Evolutionary conservation across 1,140 invertebrate genomes (phyloP).

Genomic region (Coenobita brevimanus): DNA sequence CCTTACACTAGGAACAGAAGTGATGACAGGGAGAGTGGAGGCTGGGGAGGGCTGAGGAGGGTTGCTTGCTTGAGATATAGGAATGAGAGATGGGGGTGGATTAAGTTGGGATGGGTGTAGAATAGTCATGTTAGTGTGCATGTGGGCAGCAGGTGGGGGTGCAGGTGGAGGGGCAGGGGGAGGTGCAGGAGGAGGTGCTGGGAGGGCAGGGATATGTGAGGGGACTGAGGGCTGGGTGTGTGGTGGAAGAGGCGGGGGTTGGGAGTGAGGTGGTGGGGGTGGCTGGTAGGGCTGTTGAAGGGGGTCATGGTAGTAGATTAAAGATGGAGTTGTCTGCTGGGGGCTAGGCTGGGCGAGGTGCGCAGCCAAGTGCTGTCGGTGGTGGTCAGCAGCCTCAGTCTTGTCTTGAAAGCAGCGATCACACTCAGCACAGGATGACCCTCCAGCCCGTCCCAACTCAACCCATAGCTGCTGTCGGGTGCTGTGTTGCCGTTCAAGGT

Average conservation of each 20-base stretch:
- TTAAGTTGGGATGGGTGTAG: slow-evolving; percentile 53
- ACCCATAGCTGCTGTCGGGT: slow-evolving; percentile 60
- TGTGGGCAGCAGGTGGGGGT: slow-evolving; percentile 39
- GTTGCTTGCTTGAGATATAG: slow-evolving; percentile 26
- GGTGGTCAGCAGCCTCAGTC: slow-evolving; percentile 42
- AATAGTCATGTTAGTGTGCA: slow-evolving; percentile 40
- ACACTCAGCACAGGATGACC: slow-evolving; percentile 57
- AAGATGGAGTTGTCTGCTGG: slow-evolving; percentile 23
- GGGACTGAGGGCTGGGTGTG: neutral
- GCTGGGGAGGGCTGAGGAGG: no score
- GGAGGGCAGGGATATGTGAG: slow-evolving; percentile 4
- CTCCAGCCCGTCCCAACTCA: slow-evolving; percentile 52
- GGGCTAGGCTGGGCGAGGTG: slow-evolving; percentile 35
- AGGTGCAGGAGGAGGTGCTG: neutral
- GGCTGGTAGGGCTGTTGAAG: slow-evolving; percentile 37
- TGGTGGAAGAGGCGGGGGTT: slow-evolving; percentile 17
- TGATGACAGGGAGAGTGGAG: slow-evolving; percentile 12
- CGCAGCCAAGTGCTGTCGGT: slow-evolving; percentile 56
- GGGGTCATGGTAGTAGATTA: slow-evolving; percentile 54
- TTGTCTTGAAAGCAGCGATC: slow-evolving; percentile 59
- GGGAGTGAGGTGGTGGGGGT: slow-evolving; percentile 28
- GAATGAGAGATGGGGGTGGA: slow-evolving; percentile 24
- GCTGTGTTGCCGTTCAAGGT: slow-evolving; percentile 64
- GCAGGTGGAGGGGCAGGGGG: slow-evolving; percentile 46
- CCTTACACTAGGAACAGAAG: slow-evolving; percentile 16